phyloP scores from a whole-genome alignment of 2,888 invertebrate genomes.

The Nephrotoma guestfalica region DNA sequence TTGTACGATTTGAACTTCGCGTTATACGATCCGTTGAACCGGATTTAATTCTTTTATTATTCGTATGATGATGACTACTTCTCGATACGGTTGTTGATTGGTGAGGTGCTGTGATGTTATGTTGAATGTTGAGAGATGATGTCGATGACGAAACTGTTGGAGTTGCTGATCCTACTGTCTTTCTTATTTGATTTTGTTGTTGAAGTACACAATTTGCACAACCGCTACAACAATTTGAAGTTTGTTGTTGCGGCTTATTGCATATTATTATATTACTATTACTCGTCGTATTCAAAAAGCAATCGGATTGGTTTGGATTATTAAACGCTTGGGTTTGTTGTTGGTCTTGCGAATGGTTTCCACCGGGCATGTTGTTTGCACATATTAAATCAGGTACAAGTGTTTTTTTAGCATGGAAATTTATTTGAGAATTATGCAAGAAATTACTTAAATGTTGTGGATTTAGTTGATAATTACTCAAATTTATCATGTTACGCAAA shows the following conservation, averaged over 20 bases:
- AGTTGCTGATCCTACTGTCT: not conserved
- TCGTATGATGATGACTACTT: not conserved
- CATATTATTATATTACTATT: not conserved
- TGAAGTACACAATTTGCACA: not conserved
- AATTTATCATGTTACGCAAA: slow-evolving; percentile 13
- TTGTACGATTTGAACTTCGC: slow-evolving; percentile 11
- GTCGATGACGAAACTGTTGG: not conserved
- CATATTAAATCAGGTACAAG: slow-evolving; percentile 8
- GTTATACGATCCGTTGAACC: slow-evolving; percentile 11
- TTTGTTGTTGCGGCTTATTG: not conserved
- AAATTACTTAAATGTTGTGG: slow-evolving; percentile 13
- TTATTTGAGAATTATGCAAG: slow-evolving; percentile 14
- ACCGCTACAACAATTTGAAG: not conserved
- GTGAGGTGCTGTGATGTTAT: not conserved
- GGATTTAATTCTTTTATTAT: slow-evolving; percentile 7
- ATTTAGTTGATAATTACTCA: slow-evolving; percentile 13
- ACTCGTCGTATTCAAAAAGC: not conserved
- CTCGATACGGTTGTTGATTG: not conserved
- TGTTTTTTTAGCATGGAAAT: slow-evolving; percentile 14
- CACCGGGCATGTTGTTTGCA: not conserved
- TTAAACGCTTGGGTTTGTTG: not conserved
- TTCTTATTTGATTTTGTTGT: not conserved
- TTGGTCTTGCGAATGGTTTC: not conserved
- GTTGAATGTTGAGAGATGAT: not conserved
- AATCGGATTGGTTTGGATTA: not conserved